Base-by-base conservation (phyloP, 2,113 vertebrate species). In the Rhizomys pruinosus region DNA sequence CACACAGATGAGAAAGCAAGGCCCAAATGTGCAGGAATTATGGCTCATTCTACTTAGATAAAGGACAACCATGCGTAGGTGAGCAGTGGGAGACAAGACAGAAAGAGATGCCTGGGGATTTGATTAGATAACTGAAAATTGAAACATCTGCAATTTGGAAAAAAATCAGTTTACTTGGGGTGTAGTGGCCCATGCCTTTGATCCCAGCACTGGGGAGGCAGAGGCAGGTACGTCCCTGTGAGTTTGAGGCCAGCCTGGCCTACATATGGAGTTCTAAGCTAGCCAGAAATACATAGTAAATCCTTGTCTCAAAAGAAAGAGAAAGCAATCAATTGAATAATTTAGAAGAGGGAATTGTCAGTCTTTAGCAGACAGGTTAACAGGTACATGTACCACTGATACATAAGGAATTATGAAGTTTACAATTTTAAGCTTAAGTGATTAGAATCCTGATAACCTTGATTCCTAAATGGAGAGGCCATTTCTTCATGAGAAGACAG, bases 361-460 rank as follows among this genome's bases (percentile, higher is more conserved):
- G 72, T 90, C 81, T 57, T 87, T 47, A 91, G 39, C 27, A 80
- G 84, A 69, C 52, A 64, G 23, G 32, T 69, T 89, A 80, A 61
- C 39, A 39, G 42, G n/a, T n/a, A n/a, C n/a, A 73, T 72, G 52
- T 19, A 5, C 2, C n/a, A 52, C 69, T 72, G 9, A 11, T 32
- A 69, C 32, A 59, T n/a, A 61, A 89, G 44, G n/a, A 81, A 78
- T 47, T 61, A 47, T 77, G 55, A 44, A 69, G 3, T 90, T 86
- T 71, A 22, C 7, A 23, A 19, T 42, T 79, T 68, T 59, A 78
- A 72, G 25, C 19, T 84, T 86, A 91, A 79, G 59, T 81, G 27
- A 42, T 80, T 76, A 68, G 27, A 27, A 90, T 69, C 47, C n/a
- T 57, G 27, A 11, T 57, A 44, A 85, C 23, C 17, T 63, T 37